phyloP scores from a whole-genome alignment of 1,140 invertebrate species.

The Acarapis woodi region DNA sequence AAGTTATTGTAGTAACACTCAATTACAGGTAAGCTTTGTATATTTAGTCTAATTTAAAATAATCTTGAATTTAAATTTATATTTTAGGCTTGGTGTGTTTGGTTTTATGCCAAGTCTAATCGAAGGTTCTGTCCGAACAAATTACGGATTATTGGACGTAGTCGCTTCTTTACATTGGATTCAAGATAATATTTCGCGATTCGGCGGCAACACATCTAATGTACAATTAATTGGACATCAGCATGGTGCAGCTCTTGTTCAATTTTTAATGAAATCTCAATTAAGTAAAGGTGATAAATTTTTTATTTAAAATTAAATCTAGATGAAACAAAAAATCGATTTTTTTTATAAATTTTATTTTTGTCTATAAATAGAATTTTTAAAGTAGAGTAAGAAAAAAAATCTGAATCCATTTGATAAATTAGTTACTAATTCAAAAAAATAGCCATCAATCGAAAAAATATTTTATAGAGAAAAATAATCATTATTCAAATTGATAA shows the following conservation, averaged over 20 bases:
- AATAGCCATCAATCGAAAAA: too few relatives aligned
- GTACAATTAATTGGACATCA: conserved; percentile 86
- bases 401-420: too few relatives aligned
- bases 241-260: conserved; percentile 73
- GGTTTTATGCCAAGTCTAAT: conserved; percentile 13
- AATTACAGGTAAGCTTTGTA: too few relatives aligned
- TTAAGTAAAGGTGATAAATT: conserved; percentile 59
- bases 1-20: conserved; percentile 80
- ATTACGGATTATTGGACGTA: conserved; percentile 84
- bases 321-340: neutral
- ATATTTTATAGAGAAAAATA: too few relatives aligned
- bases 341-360: neutral
- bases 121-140: conserved; percentile 25
- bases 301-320: neutral
- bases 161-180: conserved; percentile 76
- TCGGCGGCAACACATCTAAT: conserved; percentile 65
- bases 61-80: too few relatives aligned
- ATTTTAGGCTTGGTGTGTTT: too few relatives aligned
- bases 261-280: conserved; percentile 68
- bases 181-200: conserved; percentile 66
- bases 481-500: too few relatives aligned
- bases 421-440: too few relatives aligned
- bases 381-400: neutral
- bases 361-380: neutral
- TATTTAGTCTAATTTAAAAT: too few relatives aligned